Evolutionary conservation across 2,888 invertebrate genomes (phyloP).

Genomic region (Ochropleura leucogaster): DNA sequence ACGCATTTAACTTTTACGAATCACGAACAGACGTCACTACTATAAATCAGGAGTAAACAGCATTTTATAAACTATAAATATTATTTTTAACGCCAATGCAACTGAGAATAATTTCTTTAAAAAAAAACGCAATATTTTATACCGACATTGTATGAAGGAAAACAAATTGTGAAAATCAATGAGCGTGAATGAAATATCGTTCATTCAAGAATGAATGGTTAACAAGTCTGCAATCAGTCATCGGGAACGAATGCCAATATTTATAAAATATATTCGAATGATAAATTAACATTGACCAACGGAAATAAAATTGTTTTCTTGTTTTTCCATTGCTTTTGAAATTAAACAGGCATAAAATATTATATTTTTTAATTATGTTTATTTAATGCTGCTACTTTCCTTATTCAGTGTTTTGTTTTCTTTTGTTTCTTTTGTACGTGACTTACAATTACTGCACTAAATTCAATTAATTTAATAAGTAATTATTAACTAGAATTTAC

Average conservation of each 20-base stretch:
- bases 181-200: conserved; percentile 35
- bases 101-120: neutral
- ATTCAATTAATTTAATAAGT: no score
- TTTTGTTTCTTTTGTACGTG: neutral
- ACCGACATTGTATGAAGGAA: neutral
- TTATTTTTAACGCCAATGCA: conserved; percentile 3
- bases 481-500: no score
- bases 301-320: conserved; percentile 15
- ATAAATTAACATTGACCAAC: conserved; percentile 15
- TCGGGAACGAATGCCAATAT: conserved; percentile 12
- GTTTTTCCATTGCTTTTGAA: conserved; percentile 1
- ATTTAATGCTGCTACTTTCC: neutral
- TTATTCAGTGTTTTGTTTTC: neutral
- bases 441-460: neutral
- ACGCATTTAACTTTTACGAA: neutral
- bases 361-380: neutral
- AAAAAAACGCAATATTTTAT: neutral
- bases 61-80: neutral
- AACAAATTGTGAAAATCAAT: conserved; percentile 44
- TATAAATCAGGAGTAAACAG: neutral
- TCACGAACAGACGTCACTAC: neutral
- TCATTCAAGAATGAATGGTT: conserved; percentile 18
- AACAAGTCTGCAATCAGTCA: conserved; percentile 28
- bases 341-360: conserved; percentile 3
- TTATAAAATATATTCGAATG: conserved; percentile 17